Percentiles rank a stretch among this genome's conserved stretches.
Evolutionary conservation across 2,113 vertebrate genomes (phyloP).

Genomic region (Ceuthmochares aereus): DNA sequence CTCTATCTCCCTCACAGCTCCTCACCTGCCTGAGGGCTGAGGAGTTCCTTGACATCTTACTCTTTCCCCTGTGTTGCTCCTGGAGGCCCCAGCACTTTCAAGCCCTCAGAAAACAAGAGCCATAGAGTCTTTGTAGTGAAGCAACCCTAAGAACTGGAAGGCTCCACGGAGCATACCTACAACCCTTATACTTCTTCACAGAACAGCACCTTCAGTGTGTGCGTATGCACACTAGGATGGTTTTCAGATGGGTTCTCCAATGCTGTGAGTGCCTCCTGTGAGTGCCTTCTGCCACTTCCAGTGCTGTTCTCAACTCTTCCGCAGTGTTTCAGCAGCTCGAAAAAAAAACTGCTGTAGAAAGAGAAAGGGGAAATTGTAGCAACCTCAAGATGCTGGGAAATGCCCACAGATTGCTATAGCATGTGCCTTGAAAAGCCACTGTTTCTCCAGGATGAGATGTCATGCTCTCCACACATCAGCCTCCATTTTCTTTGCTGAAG

Average conservation of each 20-base stretch:
- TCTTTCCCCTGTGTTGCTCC: not conserved
- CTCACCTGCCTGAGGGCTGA: not conserved
- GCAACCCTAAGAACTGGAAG: not conserved
- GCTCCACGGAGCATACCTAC: not conserved
- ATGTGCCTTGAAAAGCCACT: not conserved
- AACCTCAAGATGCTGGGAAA: not conserved
- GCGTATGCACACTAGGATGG: rapidly evolving
- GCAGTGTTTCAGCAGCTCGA: not conserved
- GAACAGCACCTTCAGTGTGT: not conserved
- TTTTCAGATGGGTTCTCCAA: not conserved
- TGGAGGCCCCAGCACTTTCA: not conserved
- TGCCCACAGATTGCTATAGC: not conserved
- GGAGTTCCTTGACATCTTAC: not conserved
- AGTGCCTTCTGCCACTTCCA: not conserved
- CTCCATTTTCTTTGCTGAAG: not conserved
- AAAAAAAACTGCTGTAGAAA: not conserved
- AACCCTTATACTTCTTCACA: not conserved
- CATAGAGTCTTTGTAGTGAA: not conserved
- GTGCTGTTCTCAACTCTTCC: not conserved
- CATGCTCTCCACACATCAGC: not conserved
- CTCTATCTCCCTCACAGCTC: not conserved
- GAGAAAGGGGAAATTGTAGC: not conserved
- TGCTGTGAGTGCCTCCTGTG: not conserved
- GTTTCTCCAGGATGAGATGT: not conserved
- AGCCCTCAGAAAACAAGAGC: not conserved